Conservation (phyloP, 2,888 invertebrate genomes). For the Microplitis deprimator region DNA sequence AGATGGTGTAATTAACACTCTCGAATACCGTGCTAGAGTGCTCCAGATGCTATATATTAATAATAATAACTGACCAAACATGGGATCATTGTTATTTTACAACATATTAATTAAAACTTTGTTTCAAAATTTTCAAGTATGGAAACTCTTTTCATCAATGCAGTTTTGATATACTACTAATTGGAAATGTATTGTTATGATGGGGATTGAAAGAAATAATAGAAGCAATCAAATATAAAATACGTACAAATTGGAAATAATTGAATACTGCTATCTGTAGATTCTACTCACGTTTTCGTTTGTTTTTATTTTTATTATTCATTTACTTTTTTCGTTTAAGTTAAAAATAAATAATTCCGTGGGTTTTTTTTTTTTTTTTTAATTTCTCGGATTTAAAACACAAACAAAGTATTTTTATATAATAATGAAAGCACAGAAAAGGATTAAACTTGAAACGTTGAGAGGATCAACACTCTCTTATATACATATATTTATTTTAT, state of each 20-base stretch:
- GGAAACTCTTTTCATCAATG: neutral
- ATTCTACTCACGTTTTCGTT: neutral
- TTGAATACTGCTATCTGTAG: neutral
- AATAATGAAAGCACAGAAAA: neutral
- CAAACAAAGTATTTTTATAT: neutral
- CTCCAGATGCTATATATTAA: too few relatives aligned
- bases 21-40: too few relatives aligned
- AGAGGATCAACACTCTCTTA: neutral
- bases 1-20: too few relatives aligned
- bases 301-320: neutral
- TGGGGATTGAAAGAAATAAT: neutral
- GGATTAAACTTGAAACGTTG: neutral
- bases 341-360: neutral
- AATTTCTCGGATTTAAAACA: neutral
- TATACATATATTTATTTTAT: neutral
- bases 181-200: neutral
- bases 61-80: neutral
- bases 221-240: constrained; percentile 1
- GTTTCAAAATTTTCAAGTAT: neutral
- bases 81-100: neutral
- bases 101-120: neutral
- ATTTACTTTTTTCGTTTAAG: neutral
- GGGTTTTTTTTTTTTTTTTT: neutral
- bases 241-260: neutral
- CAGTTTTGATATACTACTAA: neutral